Percentiles rank a stretch among this genome's conserved stretches.
Evolutionary conservation across 2,888 invertebrate genomes (phyloP).

Genomic region (Melitaea athalia): DNA sequence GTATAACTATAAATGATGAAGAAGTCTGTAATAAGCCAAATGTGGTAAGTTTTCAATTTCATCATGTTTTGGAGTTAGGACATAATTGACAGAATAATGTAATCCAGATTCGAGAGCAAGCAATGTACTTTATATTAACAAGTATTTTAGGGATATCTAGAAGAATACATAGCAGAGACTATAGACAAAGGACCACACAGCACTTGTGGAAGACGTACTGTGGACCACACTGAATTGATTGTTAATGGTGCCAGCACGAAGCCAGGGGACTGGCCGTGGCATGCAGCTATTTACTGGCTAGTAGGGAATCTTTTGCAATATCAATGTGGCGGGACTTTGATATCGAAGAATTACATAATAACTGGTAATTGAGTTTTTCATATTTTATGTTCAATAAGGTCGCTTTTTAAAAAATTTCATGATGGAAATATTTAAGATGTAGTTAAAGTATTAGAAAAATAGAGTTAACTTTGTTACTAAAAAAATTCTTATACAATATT

Average conservation of each 20-base stretch:
- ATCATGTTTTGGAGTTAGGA: background rate
- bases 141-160: constrained; percentile 25
- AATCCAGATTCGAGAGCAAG: too few species aligned
- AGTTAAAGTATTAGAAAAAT: too few species aligned
- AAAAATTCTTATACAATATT: too few species aligned
- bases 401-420: too few species aligned
- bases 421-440: too few species aligned
- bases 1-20: constrained; percentile 23
- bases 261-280: constrained; percentile 73
- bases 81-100: background rate
- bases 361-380: constrained; percentile 51
- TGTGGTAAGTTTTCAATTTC: constrained; percentile 15
- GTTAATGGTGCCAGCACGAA: constrained; percentile 56
- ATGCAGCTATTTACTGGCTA: constrained; percentile 57
- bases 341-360: constrained; percentile 55
- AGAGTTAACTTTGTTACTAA: too few species aligned
- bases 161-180: constrained; percentile 14
- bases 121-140: background rate
- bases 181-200: constrained; percentile 37
- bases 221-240: constrained; percentile 57
- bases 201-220: constrained; percentile 55
- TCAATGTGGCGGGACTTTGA: constrained; percentile 64
- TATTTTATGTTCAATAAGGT: too few species aligned
- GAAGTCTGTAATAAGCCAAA: constrained; percentile 28
- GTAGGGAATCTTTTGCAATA: constrained; percentile 49